phyloP scores from a whole-genome alignment of 2,113 vertebrate genomes.

The Rhinopomastus cyanomelas region DNA sequence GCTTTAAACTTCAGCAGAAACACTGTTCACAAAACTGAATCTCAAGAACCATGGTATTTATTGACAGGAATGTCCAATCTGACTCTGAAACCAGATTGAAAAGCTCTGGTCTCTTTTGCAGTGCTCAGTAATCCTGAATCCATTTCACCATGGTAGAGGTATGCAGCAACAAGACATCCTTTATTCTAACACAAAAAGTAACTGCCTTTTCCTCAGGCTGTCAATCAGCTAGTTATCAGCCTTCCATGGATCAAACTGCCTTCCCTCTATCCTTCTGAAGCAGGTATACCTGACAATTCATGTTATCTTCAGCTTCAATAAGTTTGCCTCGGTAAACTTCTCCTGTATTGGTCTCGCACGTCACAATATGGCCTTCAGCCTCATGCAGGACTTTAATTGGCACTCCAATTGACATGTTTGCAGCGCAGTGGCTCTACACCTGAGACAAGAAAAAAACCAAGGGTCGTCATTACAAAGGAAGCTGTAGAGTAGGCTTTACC shows the following conservation, averaged over 20 bases:
- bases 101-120: not conserved
- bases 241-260: not conserved
- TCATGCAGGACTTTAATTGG: slow-evolving; percentile 99
- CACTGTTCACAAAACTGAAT: not conserved
- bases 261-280: too few relatives aligned
- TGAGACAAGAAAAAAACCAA: not conserved
- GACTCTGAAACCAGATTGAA: not conserved
- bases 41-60: not conserved
- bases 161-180: not conserved
- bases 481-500: not conserved
- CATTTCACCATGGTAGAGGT: accelerated
- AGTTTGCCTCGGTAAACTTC: slow-evolving; percentile 97
- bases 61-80: not conserved
- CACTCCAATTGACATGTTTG: slow-evolving; percentile 92
- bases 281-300: slow-evolving; percentile 94
- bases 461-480: not conserved
- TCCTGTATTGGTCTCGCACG: slow-evolving; percentile 95
- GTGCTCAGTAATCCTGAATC: not conserved
- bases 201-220: accelerated
- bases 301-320: slow-evolving; percentile 97
- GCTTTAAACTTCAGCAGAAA: not conserved
- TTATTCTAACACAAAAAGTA: not conserved
- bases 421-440: not conserved
- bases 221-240: not conserved
- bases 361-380: slow-evolving; percentile 97